These are phyloP conservation scores for Chelon labrosus DNA, from an alignment of 2,797 vertebrate genomes.

Conservation along the genomic window DNA sequence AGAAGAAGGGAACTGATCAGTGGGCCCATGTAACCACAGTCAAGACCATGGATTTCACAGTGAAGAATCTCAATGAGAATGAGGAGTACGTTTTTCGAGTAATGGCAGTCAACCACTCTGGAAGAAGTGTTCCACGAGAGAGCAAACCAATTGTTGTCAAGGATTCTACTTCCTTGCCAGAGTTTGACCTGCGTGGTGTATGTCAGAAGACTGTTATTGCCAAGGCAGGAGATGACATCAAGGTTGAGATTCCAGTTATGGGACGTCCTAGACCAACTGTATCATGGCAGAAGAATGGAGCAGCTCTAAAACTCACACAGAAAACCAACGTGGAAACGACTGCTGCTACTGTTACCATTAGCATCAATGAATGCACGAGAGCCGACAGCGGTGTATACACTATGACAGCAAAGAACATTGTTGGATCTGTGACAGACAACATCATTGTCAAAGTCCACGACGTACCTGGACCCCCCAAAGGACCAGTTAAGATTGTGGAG, in stretches of 20 bases:
- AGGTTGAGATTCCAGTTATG: constrained; percentile 96
- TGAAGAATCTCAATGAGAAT: constrained; percentile 95
- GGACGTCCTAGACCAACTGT: constrained; percentile 95
- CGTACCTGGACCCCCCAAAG: constrained; percentile 96
- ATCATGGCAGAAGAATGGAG: constrained; percentile 94
- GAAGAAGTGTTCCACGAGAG: constrained; percentile 93
- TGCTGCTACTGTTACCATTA: constrained; percentile 90
- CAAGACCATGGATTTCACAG: constrained; percentile 91
- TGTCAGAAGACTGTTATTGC: constrained; percentile 95
- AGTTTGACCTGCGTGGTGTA: constrained; percentile 94
- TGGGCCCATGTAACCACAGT: constrained; percentile 95
- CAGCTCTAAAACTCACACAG: constrained; percentile 92
- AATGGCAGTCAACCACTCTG: constrained; percentile 96
- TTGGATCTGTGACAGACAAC: constrained; percentile 93
- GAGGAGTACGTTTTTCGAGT: constrained; percentile 97
- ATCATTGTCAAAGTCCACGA: constrained; percentile 95
- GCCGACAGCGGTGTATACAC: constrained; percentile 92
- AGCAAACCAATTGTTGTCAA: constrained; percentile 92
- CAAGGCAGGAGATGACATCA: constrained; percentile 96
- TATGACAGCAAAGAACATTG: constrained; percentile 94
- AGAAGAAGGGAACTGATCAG: constrained; percentile 95
- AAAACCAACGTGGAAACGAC: constrained; percentile 93
- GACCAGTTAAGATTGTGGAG: constrained; percentile 95
- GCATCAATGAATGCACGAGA: constrained; percentile 92
- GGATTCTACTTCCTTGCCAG: constrained; percentile 92